These are phyloP conservation scores for Pteromalus puparum DNA, from an alignment of 1,140 invertebrate species.

Conservation along the genomic window DNA sequence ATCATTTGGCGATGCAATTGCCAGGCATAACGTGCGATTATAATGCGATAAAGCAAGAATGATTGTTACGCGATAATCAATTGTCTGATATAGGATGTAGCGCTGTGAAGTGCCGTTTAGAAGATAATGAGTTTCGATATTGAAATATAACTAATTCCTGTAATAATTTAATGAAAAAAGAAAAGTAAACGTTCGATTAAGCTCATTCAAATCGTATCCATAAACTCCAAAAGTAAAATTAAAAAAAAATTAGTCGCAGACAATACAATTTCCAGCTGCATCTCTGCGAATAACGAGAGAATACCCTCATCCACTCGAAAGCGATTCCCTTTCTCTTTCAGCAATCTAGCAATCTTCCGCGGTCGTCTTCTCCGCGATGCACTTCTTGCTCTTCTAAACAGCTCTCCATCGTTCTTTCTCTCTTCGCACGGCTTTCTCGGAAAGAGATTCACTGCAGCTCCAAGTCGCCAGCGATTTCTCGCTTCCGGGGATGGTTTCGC, in stretches of 20 bases:
- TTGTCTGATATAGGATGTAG: neutral
- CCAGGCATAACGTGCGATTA: neutral
- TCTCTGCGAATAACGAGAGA: too few relatives aligned
- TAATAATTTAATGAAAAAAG: too few relatives aligned
- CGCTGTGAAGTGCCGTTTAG: neutral
- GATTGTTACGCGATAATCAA: neutral
- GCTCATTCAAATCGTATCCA: too few relatives aligned
- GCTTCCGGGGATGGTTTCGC: conserved; percentile 32
- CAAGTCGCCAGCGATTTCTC: conserved; percentile 7
- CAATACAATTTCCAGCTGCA: neutral
- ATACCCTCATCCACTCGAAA: neutral
- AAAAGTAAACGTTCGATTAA: too few relatives aligned
- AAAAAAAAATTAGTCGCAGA: neutral
- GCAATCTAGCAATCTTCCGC: neutral
- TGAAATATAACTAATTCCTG: too few relatives aligned
- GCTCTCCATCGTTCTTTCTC: neutral
- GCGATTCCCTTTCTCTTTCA: neutral
- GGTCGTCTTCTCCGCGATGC: neutral
- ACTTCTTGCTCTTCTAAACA: neutral
- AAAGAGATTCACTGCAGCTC: neutral
- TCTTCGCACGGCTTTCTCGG: neutral
- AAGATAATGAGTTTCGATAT: neutral
- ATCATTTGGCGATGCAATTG: neutral
- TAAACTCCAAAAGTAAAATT: too few relatives aligned
- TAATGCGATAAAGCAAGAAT: neutral